These are phyloP conservation scores for Pegoplata infirma DNA, from an alignment of 2,888 invertebrate species.

Conservation along the genomic window DNA sequence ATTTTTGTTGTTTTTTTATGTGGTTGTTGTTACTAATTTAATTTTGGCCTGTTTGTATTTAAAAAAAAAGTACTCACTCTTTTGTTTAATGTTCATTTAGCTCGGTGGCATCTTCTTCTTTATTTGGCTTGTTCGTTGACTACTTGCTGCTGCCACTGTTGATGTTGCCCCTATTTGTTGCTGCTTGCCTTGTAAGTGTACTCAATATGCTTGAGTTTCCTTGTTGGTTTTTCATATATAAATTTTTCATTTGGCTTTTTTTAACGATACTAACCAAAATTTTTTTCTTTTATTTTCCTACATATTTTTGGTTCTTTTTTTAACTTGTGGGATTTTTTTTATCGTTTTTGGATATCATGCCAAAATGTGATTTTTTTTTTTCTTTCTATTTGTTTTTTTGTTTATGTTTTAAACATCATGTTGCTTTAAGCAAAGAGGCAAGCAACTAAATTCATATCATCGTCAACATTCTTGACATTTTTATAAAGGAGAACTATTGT, in stretches of 20 bases:
- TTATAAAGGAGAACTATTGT: constrained; percentile 32
- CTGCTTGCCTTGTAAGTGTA: background rate
- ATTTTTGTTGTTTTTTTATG: constrained; percentile 23
- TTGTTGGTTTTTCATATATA: background rate
- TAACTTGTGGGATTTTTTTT: constrained; percentile 48
- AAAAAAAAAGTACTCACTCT: background rate
- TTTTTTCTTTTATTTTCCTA: constrained; percentile 11
- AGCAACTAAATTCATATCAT: background rate
- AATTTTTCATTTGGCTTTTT: background rate
- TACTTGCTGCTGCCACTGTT: background rate
- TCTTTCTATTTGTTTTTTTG: background rate
- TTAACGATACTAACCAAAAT: background rate
- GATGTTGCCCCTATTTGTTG: background rate
- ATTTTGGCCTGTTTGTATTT: constrained; percentile 39
- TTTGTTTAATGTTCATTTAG: constrained; percentile 21
- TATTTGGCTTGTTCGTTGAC: background rate
- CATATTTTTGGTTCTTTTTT: constrained; percentile 4
- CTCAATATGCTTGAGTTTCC: background rate
- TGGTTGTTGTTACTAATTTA: constrained; percentile 55
- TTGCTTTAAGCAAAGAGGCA: constrained; percentile 1
- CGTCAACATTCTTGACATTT: background rate
- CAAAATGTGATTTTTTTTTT: constrained; percentile 22
- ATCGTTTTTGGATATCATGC: constrained; percentile 21
- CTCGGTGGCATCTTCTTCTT: constrained; percentile 19
- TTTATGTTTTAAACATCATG: constrained; percentile 7